Evolutionary conservation across 1,140 invertebrate genomes (phyloP).

Genomic region (Delia radicum): DNA sequence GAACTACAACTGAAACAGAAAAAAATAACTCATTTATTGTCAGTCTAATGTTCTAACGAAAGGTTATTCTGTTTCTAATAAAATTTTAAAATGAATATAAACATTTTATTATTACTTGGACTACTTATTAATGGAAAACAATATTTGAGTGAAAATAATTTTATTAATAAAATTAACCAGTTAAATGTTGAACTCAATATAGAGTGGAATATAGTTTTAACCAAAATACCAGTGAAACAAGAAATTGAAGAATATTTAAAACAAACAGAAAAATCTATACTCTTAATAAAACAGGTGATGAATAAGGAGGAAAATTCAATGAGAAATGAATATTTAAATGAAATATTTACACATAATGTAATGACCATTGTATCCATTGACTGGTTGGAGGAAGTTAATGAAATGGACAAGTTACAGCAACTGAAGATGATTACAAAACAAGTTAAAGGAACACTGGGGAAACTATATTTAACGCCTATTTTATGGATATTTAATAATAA

Average conservation of each 20-base stretch:
- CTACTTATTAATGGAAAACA: not conserved
- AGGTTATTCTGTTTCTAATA: too few species aligned
- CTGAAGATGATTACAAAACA: not conserved
- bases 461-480: not conserved
- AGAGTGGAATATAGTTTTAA: slow-evolving; percentile 5
- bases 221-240: too few species aligned
- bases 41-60: too few species aligned
- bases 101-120: not conserved
- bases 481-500: not conserved
- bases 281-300: not conserved
- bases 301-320: too few species aligned
- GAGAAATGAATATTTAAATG: not conserved
- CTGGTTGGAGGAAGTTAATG: not conserved
- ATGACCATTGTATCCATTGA: not conserved
- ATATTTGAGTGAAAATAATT: not conserved
- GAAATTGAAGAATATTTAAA: not conserved
- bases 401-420: not conserved
- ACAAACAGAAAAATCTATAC: not conserved
- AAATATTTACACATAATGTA: not conserved
- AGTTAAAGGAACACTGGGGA: not conserved
- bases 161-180: not conserved
- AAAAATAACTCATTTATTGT: too few species aligned
- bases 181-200: not conserved
- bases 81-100: too few species aligned
- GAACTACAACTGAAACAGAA: too few species aligned